Evolutionary conservation across 2,113 vertebrate genomes (phyloP).

Genomic region (Mesembrinibis cayennensis): DNA sequence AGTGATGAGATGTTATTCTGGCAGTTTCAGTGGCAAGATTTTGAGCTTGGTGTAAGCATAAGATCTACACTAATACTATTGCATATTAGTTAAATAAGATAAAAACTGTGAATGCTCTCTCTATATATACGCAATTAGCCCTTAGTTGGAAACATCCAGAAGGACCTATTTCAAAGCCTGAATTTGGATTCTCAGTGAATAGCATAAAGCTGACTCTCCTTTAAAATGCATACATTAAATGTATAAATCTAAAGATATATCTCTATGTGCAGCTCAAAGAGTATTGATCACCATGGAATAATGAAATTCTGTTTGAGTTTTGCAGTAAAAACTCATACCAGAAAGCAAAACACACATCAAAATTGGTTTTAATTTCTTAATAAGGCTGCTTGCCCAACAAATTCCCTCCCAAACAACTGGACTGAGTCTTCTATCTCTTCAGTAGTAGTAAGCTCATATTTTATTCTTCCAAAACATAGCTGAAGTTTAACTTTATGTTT

Average conservation of each 20-base stretch:
- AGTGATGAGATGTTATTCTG: background rate
- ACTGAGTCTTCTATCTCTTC: background rate
- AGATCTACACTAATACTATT: background rate
- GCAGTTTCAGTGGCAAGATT: background rate
- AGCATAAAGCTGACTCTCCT: background rate
- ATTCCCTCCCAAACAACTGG: background rate
- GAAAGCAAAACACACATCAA: background rate
- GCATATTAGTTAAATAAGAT: background rate
- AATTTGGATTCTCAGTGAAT: background rate
- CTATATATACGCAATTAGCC: background rate
- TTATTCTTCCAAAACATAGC: background rate
- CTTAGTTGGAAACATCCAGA: background rate
- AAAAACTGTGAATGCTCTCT: background rate
- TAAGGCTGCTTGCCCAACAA: background rate
- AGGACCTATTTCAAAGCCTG: background rate
- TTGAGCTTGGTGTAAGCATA: background rate
- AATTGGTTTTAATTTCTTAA: background rate
- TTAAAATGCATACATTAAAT: background rate
- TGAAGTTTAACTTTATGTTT: slow-evolving; percentile 11
- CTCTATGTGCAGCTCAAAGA: background rate
- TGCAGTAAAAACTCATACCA: background rate
- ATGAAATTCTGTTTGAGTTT: background rate
- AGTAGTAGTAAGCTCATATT: background rate
- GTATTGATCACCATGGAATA: background rate
- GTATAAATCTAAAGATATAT: background rate